Evolutionary conservation across 2,113 vertebrate species (phyloP), one percentile per base, ranked within the genome.

Genomic region (Corydoras maculifer): DNA sequence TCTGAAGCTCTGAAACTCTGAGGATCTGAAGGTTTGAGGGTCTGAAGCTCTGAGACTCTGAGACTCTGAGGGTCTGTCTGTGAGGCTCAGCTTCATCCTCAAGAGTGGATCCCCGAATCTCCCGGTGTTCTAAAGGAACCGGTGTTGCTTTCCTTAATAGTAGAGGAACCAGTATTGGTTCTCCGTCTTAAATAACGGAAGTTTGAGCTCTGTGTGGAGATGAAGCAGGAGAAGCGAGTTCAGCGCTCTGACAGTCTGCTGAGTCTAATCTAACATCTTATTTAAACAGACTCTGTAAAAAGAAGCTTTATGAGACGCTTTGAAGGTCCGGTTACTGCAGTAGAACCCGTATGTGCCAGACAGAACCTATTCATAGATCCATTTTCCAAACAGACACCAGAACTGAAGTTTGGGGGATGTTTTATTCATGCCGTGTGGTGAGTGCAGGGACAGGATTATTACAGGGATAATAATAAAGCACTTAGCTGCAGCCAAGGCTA

Each of bases 231-330:
- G 29, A 14, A 10, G 11, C 58, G 15, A 43, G 58, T 53, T 53
- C 14, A 53, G 65, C 11, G 12, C 43, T 30, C 35, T 68, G 54
- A 69, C 54, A 68, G 65, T 12, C 65, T 68, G 7, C 25, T 67
- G 14, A 31, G 48, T 58, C 55, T 49, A 31, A 51, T 60, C n/a
- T n/a, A 59, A 51, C 58, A 68, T 68, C 66, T 68, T 68, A 18
- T 58, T 18, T 57, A 69, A 69, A 69, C 60, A 69, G 57, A 60
- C 58, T 59, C 67, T 60, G 64, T 12, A 65, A 72, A 72, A 18
- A 58, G 25, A 64, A 64, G 18, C 31, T 50, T 30, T 49, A 31
- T 35, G 57, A 54, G 53, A 65, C 57, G 15, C 43, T 53, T 53
- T 53, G 30, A 66, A 10, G 63, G n/a, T 35, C n/a, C 18, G 66